phyloP scores from a whole-genome alignment of 1,140 invertebrate genomes.

The Plectrocnemia conspersa region DNA sequence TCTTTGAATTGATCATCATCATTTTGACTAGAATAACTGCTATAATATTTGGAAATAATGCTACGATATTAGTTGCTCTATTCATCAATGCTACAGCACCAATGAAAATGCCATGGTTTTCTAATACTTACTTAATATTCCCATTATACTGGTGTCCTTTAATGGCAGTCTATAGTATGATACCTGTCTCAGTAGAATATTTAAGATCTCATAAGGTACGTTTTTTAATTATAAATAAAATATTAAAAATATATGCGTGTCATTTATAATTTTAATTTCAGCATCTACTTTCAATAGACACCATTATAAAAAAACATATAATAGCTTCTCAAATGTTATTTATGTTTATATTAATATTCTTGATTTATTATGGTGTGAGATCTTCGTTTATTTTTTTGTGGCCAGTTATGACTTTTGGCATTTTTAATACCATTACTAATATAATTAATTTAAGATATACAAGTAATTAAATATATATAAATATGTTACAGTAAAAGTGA shows the following conservation, averaged over 20 bases:
- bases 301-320: constrained; percentile 25
- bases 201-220: constrained; percentile 11
- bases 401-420: constrained; percentile 11
- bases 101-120: constrained; percentile 29
- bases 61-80: constrained; percentile 14
- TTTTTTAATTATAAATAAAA: not conserved
- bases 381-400: constrained; percentile 23
- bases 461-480: constrained; percentile 13
- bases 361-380: constrained; percentile 17
- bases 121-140: constrained; percentile 29
- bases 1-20: constrained; percentile 20
- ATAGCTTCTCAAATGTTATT: constrained; percentile 25
- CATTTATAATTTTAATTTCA: constrained; percentile 11
- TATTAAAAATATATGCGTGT: not conserved
- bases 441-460: constrained; percentile 19
- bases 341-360: constrained; percentile 19
- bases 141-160: constrained; percentile 32
- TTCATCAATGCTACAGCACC: constrained; percentile 21
- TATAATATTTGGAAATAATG: constrained; percentile 11
- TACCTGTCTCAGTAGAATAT: constrained; percentile 18
- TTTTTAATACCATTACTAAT: constrained; percentile 27
- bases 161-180: constrained; percentile 9
- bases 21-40: constrained; percentile 12
- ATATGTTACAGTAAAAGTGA: too few species aligned
- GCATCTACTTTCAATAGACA: constrained; percentile 17